These are phyloP conservation scores for Criorhina ranunculi DNA, from an alignment of 2,888 invertebrate species.

Conservation along the genomic window DNA sequence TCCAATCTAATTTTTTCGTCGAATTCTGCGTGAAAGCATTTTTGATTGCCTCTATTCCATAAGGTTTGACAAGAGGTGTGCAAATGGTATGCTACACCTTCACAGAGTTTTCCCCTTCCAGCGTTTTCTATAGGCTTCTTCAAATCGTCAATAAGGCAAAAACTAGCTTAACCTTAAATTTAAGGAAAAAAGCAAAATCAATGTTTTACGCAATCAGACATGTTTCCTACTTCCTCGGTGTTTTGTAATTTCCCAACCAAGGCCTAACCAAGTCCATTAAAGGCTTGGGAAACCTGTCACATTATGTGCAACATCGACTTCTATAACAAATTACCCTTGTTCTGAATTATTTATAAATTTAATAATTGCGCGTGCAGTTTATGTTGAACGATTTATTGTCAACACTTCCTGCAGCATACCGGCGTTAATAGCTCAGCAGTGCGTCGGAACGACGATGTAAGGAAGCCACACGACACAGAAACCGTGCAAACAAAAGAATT, in stretches of 20 bases:
- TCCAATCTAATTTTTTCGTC: too few relatives aligned
- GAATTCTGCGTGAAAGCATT: too few relatives aligned
- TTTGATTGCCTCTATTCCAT: too few relatives aligned
- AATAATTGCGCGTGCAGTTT: slow-evolving; percentile 37
- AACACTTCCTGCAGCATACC: slow-evolving; percentile 52
- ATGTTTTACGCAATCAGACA: not conserved
- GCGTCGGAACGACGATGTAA: slow-evolving; percentile 35
- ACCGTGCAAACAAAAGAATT: slow-evolving; percentile 21
- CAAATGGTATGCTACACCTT: too few relatives aligned
- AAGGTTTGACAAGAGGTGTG: too few relatives aligned
- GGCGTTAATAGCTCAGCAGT: not conserved
- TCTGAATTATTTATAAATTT: slow-evolving; percentile 51
- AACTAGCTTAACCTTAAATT: not conserved
- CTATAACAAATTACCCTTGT: slow-evolving; percentile 44
- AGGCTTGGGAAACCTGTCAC: slow-evolving; percentile 41
- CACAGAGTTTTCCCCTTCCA: too few relatives aligned
- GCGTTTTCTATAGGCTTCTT: too few relatives aligned
- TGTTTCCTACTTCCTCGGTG: slow-evolving; percentile 41
- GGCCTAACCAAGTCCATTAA: slow-evolving; percentile 28
- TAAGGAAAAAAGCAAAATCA: not conserved
- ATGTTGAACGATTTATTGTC: slow-evolving; percentile 37
- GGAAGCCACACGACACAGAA: slow-evolving; percentile 45
- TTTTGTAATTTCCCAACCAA: not conserved
- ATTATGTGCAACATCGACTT: slow-evolving; percentile 17
- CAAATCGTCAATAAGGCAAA: too few relatives aligned